phyloP scores from a whole-genome alignment of 1,140 invertebrate genomes.

The Chrysoperla carnea region DNA sequence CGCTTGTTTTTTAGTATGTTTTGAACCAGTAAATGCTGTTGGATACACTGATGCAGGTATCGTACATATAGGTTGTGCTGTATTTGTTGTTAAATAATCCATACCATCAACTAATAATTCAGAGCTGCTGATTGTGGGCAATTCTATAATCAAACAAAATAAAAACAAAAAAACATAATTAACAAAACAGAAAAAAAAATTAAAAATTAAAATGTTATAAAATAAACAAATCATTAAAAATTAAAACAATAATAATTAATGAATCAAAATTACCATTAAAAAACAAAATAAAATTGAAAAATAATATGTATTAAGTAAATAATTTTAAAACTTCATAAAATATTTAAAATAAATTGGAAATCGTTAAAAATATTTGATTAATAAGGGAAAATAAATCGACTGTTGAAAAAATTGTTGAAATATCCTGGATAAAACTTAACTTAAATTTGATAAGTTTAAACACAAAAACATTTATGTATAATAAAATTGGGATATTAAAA shows the following conservation, averaged over 20 bases:
- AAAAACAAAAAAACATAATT: conserved; percentile 13
- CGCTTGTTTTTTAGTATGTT: conserved; percentile 32
- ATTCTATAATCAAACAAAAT: conserved; percentile 11
- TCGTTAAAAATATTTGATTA: too few species aligned
- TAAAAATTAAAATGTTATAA: neutral
- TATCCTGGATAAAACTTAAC: too few species aligned
- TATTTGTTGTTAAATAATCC: conserved; percentile 14
- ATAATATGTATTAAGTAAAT: too few species aligned
- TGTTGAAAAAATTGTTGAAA: too few species aligned
- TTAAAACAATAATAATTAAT: neutral
- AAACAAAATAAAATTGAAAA: too few species aligned
- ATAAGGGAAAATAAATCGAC: too few species aligned
- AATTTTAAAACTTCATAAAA: too few species aligned
- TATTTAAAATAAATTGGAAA: too few species aligned
- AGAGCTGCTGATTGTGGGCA: conserved; percentile 14
- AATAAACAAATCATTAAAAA: conserved; percentile 1
- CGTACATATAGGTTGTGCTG: conserved; percentile 13
- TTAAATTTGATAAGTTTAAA: too few species aligned
- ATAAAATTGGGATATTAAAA: too few species aligned
- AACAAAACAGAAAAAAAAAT: conserved; percentile 7
- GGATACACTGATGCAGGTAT: conserved; percentile 24
- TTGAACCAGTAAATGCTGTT: conserved; percentile 22
- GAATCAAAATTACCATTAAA: neutral
- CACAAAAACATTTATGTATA: too few species aligned
- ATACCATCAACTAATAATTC: conserved; percentile 25